A percentile compares a stretch with the other conserved stretches of the same genome.
Conservation (phyloP, 2,113 vertebrate genomes). For the Antennarius striatus region DNA sequence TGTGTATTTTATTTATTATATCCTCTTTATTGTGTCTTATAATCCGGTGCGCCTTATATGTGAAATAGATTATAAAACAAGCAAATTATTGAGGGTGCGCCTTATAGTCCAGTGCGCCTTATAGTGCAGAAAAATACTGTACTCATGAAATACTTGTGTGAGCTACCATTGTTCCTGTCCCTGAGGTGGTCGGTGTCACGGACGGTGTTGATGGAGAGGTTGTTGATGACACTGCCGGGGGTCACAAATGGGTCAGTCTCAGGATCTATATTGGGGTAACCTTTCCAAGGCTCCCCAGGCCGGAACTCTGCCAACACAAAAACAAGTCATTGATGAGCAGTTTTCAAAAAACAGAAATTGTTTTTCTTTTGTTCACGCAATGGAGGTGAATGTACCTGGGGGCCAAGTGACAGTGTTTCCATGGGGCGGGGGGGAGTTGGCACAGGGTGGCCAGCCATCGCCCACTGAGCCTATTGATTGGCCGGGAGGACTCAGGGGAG, state of each 20-base stretch:
- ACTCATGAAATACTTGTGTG: not conserved
- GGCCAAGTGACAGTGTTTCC: constrained; percentile 96
- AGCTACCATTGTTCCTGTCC: constrained; percentile 97
- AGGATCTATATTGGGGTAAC: constrained; percentile 99
- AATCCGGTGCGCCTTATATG: no score
- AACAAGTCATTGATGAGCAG: not conserved
- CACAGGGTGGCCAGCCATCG: constrained; percentile 96
- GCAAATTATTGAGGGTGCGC: no score
- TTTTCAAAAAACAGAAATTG: not conserved
- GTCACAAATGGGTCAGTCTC: constrained; percentile 99
- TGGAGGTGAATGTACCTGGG: constrained; percentile 48
- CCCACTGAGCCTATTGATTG: constrained; percentile 89
- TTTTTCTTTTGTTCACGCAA: not conserved
- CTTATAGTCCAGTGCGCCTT: no score
- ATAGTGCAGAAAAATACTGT: no score
- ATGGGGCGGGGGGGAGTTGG: constrained; percentile 98
- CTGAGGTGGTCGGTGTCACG: constrained; percentile 99
- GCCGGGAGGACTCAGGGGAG: constrained; percentile 93
- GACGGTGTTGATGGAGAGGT: constrained; percentile 99
- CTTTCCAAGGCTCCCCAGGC: constrained; percentile 99
- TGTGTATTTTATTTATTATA: no score
- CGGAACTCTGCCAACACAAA: constrained; percentile 87
- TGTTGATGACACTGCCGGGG: constrained; percentile 99
- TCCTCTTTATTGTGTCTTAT: no score
- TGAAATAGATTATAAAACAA: no score